These are phyloP conservation scores for Eulemur albifrons DNA, from an alignment of 2,797 vertebrate genomes.

Conservation along the genomic window DNA sequence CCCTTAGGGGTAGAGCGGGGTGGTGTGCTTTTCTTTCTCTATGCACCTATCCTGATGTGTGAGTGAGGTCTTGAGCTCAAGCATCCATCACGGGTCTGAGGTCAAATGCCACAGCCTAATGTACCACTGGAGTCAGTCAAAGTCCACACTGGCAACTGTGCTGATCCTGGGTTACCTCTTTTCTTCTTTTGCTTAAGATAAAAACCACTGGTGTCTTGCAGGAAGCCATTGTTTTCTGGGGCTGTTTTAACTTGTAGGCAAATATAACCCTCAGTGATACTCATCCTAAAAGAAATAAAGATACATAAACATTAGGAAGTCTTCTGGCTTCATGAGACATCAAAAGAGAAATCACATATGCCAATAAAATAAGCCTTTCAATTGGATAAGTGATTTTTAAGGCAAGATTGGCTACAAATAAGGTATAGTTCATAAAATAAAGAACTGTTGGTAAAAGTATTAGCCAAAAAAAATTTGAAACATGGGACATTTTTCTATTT, in stretches of 20 bases:
- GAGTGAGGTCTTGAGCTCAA: background rate
- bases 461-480: background rate
- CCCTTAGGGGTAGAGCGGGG: background rate
- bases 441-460: background rate
- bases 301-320: background rate
- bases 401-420: slow-evolving; percentile 1
- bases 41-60: background rate
- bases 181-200: background rate
- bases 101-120: background rate
- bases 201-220: background rate
- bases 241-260: background rate
- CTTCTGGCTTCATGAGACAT: background rate
- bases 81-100: background rate
- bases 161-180: background rate
- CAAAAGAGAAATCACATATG: slow-evolving; percentile 5
- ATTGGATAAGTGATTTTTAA: background rate
- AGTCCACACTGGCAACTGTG: background rate
- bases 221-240: background rate
- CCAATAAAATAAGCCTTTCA: slow-evolving; percentile 11
- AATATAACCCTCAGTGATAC: background rate
- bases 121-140: background rate
- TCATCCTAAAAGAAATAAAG: background rate
- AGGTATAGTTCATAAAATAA: background rate
- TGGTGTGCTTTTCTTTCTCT: background rate
- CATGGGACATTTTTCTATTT: slow-evolving; percentile 10